A percentile compares a stretch with the other conserved stretches of the same genome.
Evolutionary conservation across 2,888 invertebrate species (phyloP).

Genomic region (Sialis lutaria): DNA sequence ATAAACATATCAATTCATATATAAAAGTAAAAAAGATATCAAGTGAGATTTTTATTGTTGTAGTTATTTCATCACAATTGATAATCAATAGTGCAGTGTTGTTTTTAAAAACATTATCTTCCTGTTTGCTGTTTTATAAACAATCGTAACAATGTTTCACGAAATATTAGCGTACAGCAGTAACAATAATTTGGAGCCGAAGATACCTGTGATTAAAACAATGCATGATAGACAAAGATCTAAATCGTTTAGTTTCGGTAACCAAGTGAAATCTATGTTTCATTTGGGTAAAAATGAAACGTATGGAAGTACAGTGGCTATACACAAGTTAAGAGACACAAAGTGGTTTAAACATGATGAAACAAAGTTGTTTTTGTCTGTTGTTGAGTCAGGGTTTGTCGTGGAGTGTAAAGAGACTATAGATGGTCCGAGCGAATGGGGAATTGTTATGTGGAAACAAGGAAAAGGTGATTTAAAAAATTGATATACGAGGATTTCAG

Average conservation of each 20-base stretch:
- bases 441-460: slow-evolving; percentile 51
- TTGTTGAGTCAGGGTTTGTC: slow-evolving; percentile 54
- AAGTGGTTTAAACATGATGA: slow-evolving; percentile 60
- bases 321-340: slow-evolving; percentile 51
- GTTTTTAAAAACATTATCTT: too few relatives aligned
- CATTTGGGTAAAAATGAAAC: slow-evolving; percentile 2
- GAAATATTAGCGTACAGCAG: too few relatives aligned
- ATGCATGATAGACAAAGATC: not conserved
- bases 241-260: not conserved
- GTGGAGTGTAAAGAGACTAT: slow-evolving; percentile 38
- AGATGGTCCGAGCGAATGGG: slow-evolving; percentile 41
- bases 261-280: not conserved
- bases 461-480: slow-evolving; percentile 40
- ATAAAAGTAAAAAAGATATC: too few relatives aligned
- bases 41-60: too few relatives aligned
- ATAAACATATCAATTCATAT: too few relatives aligned
- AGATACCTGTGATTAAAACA: too few relatives aligned
- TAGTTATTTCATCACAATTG: too few relatives aligned
- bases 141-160: too few relatives aligned
- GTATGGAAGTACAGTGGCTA: slow-evolving; percentile 45
- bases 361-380: slow-evolving; percentile 51
- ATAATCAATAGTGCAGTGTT: too few relatives aligned
- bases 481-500: not conserved
- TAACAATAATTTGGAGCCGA: too few relatives aligned
- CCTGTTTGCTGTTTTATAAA: too few relatives aligned